These are phyloP conservation scores for Melanotaenia nigrans DNA, from an alignment of 2,797 vertebrate genomes.

Conservation along the genomic window DNA sequence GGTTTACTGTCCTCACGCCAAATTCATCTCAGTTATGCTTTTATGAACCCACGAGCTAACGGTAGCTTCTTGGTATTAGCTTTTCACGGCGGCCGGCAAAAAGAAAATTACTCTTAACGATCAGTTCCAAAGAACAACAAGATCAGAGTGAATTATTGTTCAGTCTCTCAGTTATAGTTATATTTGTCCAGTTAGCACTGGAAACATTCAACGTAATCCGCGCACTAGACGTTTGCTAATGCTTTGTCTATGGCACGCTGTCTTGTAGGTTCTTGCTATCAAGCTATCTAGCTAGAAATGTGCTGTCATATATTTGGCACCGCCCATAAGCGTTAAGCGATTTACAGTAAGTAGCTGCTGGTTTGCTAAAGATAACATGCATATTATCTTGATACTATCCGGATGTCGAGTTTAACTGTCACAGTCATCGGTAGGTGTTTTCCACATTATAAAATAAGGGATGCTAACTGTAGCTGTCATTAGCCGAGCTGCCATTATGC, in stretches of 20 bases:
- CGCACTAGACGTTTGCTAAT: constrained; percentile 10
- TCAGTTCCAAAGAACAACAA: neutral
- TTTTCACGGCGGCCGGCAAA: constrained; percentile 37
- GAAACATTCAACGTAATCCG: neutral
- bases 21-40: constrained; percentile 16
- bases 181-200: accelerated
- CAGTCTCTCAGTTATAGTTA: accelerated
- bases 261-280: constrained; percentile 35
- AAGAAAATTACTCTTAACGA: neutral
- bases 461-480: constrained; percentile 46
- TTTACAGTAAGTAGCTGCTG: neutral
- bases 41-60: constrained; percentile 51
- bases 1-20: constrained; percentile 15
- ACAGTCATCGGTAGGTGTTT: neutral
- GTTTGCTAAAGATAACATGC: neutral
- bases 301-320: constrained; percentile 57
- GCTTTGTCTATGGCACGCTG: constrained; percentile 62
- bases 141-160: neutral
- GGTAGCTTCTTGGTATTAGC: constrained; percentile 57
- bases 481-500: constrained; percentile 47
- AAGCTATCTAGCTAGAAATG: constrained; percentile 39
- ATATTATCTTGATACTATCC: neutral
- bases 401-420: neutral
- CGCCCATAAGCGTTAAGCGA: constrained; percentile 42
- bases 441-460: neutral